phyloP scores from a whole-genome alignment of 2,888 invertebrate genomes.

The Margaritifera margaritifera region DNA sequence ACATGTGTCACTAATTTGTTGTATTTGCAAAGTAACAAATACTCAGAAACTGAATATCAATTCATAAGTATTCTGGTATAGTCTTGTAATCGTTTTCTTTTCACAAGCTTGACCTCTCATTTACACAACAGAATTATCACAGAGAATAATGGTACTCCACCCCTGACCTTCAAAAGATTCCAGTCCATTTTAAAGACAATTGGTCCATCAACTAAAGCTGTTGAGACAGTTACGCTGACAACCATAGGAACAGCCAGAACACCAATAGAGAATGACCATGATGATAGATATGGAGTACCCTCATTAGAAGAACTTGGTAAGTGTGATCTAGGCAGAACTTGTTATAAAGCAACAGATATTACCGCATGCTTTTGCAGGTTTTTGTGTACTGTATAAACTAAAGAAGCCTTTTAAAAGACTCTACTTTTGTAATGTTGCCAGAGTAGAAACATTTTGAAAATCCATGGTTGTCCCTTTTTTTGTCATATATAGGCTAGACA shows the following conservation, averaged over 20 bases:
- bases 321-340: slow-evolving; percentile 1
- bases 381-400: neutral
- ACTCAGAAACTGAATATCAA: too few relatives aligned
- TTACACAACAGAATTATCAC: slow-evolving; percentile 81
- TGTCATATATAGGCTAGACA: too few relatives aligned
- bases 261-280: slow-evolving; percentile 83
- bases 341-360: neutral
- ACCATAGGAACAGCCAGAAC: slow-evolving; percentile 80
- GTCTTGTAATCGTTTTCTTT: too few relatives aligned
- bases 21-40: too few relatives aligned
- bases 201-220: slow-evolving; percentile 83
- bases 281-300: slow-evolving; percentile 88
- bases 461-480: too few relatives aligned
- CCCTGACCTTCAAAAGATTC: slow-evolving; percentile 90
- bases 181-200: slow-evolving; percentile 85
- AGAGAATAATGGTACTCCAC: slow-evolving; percentile 85
- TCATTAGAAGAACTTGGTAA: slow-evolving; percentile 87
- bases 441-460: too few relatives aligned
- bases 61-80: too few relatives aligned
- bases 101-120: slow-evolving; percentile 1
- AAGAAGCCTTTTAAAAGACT: too few relatives aligned
- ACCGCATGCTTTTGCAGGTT: neutral
- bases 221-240: slow-evolving; percentile 76
- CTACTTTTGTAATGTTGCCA: too few relatives aligned
- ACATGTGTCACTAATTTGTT: too few relatives aligned